Evolutionary conservation across 1,140 invertebrate genomes (phyloP).

Genomic region (Aphelenchoides fujianensis): DNA sequence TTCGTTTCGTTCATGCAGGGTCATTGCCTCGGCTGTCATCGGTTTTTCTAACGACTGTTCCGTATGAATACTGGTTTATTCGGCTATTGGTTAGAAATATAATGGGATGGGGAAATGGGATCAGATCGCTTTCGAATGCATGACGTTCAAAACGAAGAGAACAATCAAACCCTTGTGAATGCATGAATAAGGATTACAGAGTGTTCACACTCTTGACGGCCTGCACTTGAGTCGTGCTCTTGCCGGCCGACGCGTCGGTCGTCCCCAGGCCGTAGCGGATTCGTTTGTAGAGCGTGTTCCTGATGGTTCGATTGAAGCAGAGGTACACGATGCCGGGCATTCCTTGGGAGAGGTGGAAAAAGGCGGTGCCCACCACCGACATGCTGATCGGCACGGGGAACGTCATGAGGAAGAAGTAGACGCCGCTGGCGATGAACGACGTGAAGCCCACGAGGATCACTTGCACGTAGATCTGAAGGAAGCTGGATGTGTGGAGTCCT

Average conservation of each 20-base stretch:
- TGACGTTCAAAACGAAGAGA: too few species aligned
- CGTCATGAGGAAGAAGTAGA: conserved; percentile 3
- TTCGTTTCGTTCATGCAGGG: too few species aligned
- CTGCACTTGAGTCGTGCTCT: neutral
- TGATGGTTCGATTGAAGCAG: neutral
- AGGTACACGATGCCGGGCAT: conserved; percentile 7
- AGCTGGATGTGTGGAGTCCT: too few species aligned
- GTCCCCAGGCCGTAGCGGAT: neutral
- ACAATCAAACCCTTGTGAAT: too few species aligned
- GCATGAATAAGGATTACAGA: too few species aligned
- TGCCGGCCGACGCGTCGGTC: neutral
- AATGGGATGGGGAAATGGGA: too few species aligned
- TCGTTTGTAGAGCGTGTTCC: neutral
- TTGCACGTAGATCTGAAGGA: conserved; percentile 7
- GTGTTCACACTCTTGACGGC: too few species aligned
- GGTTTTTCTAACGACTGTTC: too few species aligned
- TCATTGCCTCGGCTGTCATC: too few species aligned
- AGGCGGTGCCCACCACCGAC: neutral
- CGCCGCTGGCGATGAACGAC: neutral
- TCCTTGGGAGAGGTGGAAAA: conserved; percentile 7
- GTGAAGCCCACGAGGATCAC: conserved; percentile 7
- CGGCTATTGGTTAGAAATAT: too few species aligned
- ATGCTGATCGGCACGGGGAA: neutral
- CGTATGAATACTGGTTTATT: too few species aligned
- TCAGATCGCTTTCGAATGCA: too few species aligned